Conservation (phyloP, 2,797 vertebrate species). For the Oreochromis grahami region DNA sequence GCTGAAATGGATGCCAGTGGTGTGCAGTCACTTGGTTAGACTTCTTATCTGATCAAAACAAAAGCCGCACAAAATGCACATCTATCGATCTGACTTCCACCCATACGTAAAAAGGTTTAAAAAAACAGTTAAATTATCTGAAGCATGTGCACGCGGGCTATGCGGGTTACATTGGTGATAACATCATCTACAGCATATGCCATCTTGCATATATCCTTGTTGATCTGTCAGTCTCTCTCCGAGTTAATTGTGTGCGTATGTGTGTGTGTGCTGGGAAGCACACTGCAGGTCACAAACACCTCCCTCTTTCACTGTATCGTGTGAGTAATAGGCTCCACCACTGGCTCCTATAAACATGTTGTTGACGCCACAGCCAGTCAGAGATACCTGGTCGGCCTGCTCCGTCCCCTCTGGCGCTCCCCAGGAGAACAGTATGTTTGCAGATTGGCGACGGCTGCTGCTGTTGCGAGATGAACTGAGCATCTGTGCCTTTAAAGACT, state of each 20-base stretch:
- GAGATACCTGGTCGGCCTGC: conserved; percentile 31
- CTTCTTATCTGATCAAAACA: neutral
- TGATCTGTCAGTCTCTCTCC: neutral
- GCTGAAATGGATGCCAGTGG: neutral
- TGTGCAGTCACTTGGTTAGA: neutral
- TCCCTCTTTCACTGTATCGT: conserved; percentile 20
- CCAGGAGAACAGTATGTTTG: conserved; percentile 42
- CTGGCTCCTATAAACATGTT: conserved; percentile 48
- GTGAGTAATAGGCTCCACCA: conserved; percentile 41
- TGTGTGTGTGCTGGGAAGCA: neutral
- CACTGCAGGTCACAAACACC: conserved; percentile 16
- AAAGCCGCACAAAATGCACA: neutral
- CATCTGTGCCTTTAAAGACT: conserved; percentile 60
- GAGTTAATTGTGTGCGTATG: neutral
- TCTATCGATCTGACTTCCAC: neutral
- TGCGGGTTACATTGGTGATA: neutral
- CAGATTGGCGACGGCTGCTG: conserved; percentile 9
- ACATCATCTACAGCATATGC: no score
- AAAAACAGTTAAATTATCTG: neutral
- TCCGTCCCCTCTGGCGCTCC: conserved; percentile 30
- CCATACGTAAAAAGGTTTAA: neutral
- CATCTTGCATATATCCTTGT: neutral
- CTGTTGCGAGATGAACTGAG: conserved; percentile 24
- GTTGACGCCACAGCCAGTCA: conserved; percentile 31
- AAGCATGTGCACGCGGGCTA: neutral